phyloP scores from a whole-genome alignment of 2,113 vertebrate species.

The pig (Sus scrofa) region DNA sequence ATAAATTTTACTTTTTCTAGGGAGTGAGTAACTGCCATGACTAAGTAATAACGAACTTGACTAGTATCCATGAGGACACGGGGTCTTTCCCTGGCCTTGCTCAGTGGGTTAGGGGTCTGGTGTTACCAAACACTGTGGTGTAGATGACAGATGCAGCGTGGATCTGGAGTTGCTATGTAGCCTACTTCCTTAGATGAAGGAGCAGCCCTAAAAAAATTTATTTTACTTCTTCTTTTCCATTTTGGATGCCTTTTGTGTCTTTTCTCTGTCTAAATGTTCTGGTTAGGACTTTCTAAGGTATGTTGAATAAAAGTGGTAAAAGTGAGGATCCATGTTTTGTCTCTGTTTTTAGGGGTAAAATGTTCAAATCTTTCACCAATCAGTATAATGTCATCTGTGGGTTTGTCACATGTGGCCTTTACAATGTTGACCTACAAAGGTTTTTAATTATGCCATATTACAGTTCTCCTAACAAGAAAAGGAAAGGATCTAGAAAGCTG shows the following conservation, averaged over 20 bases:
- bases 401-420: background rate
- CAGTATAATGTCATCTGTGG: background rate
- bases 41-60: too few relatives aligned
- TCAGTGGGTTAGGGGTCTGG: too few relatives aligned
- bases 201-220: too few relatives aligned
- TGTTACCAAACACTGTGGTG: too few relatives aligned
- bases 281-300: background rate
- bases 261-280: slow-evolving; percentile 5
- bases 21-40: too few relatives aligned
- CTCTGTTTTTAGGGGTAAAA: background rate
- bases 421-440: background rate
- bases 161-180: too few relatives aligned
- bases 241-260: slow-evolving; percentile 14
- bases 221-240: slow-evolving; percentile 32
- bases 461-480: slow-evolving; percentile 11
- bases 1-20: background rate
- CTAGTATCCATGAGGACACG: too few relatives aligned
- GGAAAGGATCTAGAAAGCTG: background rate
- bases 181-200: too few relatives aligned
- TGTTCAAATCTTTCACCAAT: background rate
- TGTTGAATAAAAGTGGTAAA: background rate
- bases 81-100: too few relatives aligned
- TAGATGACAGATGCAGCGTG: too few relatives aligned
- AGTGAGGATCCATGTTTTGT: background rate
- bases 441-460: slow-evolving; percentile 15